Conservation (phyloP, 2,888 invertebrate genomes). For the Zootermopsis nevadensis region DNA sequence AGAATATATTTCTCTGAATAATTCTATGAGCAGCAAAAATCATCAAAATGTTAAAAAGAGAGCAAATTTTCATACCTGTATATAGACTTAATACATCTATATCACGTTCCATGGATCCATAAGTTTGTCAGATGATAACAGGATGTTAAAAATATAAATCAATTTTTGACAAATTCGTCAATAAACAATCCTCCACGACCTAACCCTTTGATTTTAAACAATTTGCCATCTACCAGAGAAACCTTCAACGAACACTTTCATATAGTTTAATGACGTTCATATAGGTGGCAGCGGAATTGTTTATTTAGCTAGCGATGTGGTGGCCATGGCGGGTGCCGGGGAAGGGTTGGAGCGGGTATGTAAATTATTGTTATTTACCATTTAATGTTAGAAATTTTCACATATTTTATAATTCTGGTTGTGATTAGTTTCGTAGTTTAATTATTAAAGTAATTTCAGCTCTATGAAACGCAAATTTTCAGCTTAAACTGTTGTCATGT, state of each 20-base stretch:
- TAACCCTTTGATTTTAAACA: no score
- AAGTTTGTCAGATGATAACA: no score
- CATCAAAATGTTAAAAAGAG: no score
- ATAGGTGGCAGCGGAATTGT: constrained; percentile 17
- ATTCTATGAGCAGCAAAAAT: no score
- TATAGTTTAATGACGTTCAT: background rate
- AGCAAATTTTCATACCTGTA: no score
- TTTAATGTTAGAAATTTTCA: background rate
- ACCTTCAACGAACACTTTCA: background rate
- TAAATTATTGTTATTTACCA: constrained; percentile 25
- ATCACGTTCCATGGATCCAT: no score
- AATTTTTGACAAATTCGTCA: no score
- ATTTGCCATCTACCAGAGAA: background rate
- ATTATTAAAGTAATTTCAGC: background rate
- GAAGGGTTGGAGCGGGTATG: constrained; percentile 47
- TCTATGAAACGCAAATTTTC: background rate
- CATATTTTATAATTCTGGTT: background rate
- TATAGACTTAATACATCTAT: no score
- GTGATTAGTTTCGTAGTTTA: background rate
- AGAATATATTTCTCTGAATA: no score
- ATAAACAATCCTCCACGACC: no score
- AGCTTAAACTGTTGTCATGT: background rate
- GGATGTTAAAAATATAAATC: no score
- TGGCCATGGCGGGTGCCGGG: constrained; percentile 46
- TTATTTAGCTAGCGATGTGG: constrained; percentile 46